phyloP scores from a whole-genome alignment of 2,888 invertebrate species.

The Cosmia pyralina region DNA sequence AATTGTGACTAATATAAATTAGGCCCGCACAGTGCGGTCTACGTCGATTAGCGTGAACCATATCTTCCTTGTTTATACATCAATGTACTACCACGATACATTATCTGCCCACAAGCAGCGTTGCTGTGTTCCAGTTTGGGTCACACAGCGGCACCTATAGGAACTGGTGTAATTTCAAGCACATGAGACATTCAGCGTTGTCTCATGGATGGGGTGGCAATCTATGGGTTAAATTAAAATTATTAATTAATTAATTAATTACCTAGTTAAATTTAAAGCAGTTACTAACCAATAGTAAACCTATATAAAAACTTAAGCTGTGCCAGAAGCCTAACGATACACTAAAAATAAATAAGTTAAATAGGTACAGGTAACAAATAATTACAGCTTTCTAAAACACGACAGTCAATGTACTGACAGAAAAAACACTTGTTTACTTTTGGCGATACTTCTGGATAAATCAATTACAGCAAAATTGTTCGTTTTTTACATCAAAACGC shows the following conservation, averaged over 20 bases:
- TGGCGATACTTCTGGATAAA: slow-evolving; percentile 11
- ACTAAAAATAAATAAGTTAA: not conserved
- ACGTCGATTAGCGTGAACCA: too few relatives aligned
- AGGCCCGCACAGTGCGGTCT: too few relatives aligned
- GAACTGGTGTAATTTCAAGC: not conserved
- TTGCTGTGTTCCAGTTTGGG: too few relatives aligned
- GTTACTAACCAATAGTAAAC: not conserved
- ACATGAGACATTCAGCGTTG: not conserved
- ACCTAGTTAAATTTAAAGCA: not conserved
- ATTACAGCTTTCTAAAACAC: slow-evolving; percentile 16
- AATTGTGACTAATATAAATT: too few relatives aligned
- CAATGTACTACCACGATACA: not conserved
- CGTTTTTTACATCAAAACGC: not conserved
- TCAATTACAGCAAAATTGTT: not conserved
- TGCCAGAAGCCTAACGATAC: not conserved
- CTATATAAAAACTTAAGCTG: not conserved
- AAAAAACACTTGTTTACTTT: slow-evolving; percentile 25
- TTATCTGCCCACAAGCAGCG: not conserved
- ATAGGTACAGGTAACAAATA: not conserved
- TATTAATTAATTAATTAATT: too few relatives aligned
- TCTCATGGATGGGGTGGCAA: not conserved
- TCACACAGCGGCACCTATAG: not conserved
- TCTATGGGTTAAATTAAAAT: not conserved
- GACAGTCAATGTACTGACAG: not conserved
- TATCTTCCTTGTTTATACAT: too few relatives aligned